phyloP scores from a whole-genome alignment of 2,113 vertebrate genomes.

The Pluvianellus socialis region DNA sequence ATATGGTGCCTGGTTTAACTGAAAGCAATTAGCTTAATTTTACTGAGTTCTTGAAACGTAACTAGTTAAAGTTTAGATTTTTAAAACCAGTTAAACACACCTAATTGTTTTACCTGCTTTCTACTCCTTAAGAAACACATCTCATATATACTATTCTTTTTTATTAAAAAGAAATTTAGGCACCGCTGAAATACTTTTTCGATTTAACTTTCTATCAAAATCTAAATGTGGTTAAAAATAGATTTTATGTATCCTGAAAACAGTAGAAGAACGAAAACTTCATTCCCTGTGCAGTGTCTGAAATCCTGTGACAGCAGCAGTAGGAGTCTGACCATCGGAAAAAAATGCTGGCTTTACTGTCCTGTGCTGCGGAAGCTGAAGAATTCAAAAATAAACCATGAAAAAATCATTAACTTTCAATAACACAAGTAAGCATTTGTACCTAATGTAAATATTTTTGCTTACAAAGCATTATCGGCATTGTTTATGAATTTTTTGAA shows the following conservation, averaged over 20 bases:
- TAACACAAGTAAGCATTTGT: background rate
- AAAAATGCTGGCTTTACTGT: background rate
- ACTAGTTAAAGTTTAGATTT: background rate
- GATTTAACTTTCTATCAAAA: background rate
- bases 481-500: background rate
- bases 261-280: background rate
- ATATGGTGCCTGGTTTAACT: background rate
- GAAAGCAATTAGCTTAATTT: background rate
- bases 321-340: background rate
- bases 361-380: background rate
- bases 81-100: background rate
- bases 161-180: background rate
- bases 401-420: background rate
- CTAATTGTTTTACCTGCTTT: background rate
- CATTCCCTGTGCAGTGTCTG: background rate
- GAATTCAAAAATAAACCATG: background rate
- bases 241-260: slow-evolving; percentile 16
- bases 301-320: background rate
- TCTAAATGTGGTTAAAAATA: background rate
- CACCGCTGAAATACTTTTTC: background rate
- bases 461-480: background rate
- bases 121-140: background rate
- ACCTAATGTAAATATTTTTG: background rate
- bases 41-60: background rate
- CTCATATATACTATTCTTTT: background rate